Conservation (phyloP, 2,797 vertebrate genomes). For the Zalophus californianus region DNA sequence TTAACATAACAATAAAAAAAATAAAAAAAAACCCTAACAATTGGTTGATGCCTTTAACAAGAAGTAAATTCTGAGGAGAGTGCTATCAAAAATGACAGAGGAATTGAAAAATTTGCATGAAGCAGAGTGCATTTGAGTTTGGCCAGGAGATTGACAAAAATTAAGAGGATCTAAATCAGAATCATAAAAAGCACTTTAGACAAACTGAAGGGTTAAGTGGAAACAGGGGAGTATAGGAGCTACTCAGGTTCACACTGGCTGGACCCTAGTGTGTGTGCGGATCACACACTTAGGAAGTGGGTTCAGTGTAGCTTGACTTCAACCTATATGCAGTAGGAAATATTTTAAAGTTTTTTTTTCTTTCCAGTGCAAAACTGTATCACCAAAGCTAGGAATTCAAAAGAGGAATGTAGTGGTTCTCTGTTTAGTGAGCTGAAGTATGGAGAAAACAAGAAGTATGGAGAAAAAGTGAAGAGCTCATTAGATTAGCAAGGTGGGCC, state of each 20-base stretch:
- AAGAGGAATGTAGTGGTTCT: neutral
- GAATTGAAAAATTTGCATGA: neutral
- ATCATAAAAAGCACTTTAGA: neutral
- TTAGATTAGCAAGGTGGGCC: neutral
- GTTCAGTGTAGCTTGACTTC: neutral
- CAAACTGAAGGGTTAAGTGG: neutral
- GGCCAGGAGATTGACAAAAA: neutral
- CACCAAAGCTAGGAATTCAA: neutral
- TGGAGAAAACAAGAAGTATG: neutral
- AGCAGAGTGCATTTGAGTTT: neutral
- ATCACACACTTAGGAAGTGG: neutral
- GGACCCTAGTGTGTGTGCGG: no score
- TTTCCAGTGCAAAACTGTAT: neutral
- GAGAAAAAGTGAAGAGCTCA: neutral
- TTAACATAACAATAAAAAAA: no score
- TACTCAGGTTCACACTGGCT: neutral
- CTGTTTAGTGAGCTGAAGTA: neutral
- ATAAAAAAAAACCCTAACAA: no score
- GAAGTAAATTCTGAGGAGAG: neutral
- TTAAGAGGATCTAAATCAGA: neutral
- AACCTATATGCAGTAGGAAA: neutral
- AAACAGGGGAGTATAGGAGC: neutral
- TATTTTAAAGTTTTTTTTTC: neutral
- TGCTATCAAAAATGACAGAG: neutral
- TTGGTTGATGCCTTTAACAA: neutral